Percentiles rank a stretch among this genome's conserved stretches.
phyloP scores from a whole-genome alignment of 2,797 vertebrate genomes.

The Cossypha polioptera region DNA sequence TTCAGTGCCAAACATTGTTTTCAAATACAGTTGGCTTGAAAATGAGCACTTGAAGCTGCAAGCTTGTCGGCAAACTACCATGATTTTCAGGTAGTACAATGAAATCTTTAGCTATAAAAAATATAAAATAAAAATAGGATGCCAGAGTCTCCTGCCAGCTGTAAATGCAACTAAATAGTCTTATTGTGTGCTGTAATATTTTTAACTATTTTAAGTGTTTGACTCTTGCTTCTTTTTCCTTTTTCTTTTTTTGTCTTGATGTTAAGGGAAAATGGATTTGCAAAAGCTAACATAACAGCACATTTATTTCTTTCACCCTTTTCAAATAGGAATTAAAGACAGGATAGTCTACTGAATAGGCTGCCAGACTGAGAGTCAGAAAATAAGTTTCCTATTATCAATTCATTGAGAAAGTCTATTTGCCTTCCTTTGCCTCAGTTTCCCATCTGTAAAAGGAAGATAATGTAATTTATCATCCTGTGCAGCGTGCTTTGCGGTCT shows the following conservation, averaged over 20 bases:
- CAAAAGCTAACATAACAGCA: constrained; percentile 48
- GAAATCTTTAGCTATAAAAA: constrained; percentile 54
- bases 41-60: constrained; percentile 59
- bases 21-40: constrained; percentile 77
- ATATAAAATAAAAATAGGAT: constrained; percentile 42
- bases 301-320: constrained; percentile 53
- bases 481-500: not conserved
- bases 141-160: constrained; percentile 20
- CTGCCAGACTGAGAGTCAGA: constrained; percentile 27
- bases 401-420: constrained; percentile 45
- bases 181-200: constrained; percentile 49
- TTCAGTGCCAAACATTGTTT: constrained; percentile 82
- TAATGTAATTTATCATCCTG: constrained; percentile 52
- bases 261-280: constrained; percentile 46
- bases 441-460: constrained; percentile 54
- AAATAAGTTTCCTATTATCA: constrained; percentile 48
- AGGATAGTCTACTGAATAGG: constrained; percentile 43
- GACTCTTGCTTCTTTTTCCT: constrained; percentile 25
- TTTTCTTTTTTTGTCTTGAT: constrained; percentile 27
- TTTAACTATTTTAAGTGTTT: constrained; percentile 50
- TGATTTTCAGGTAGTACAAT: constrained; percentile 57
- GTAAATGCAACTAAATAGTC: constrained; percentile 54
- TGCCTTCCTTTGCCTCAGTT: constrained; percentile 61
- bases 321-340: constrained; percentile 56
- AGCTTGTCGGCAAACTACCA: constrained; percentile 39